Conservation (phyloP, 2,797 vertebrate species). For the Epinephelus awoara region DNA sequence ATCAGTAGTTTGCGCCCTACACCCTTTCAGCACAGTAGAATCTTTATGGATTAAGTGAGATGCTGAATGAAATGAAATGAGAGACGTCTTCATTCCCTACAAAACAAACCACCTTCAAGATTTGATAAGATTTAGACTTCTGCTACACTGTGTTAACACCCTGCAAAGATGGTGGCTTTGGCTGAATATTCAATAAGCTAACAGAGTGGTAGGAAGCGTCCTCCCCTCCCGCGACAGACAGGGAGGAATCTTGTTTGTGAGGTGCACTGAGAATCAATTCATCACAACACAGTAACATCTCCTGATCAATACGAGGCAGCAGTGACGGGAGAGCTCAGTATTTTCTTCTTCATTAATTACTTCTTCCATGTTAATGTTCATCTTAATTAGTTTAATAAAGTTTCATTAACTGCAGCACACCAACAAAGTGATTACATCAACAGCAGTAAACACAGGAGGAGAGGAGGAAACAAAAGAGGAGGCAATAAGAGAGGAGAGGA, state of each 20-base stretch:
- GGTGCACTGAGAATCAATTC: not conserved
- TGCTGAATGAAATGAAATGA: not conserved
- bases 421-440: not conserved
- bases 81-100: not conserved
- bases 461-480: not conserved
- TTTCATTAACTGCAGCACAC: conserved; percentile 40
- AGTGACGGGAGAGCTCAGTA: not conserved
- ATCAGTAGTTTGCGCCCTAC: not conserved
- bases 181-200: no score
- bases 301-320: conserved; percentile 3
- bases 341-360: conserved; percentile 16
- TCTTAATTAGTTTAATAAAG: conserved; percentile 50
- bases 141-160: no score
- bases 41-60: not conserved
- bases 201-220: no score
- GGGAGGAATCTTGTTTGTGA: not conserved
- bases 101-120: not conserved
- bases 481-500: not conserved
- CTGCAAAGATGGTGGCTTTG: no score
- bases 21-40: not conserved
- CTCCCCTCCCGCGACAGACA: no score
- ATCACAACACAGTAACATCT: not conserved
- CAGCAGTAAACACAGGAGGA: no score
- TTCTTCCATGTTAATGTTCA: conserved; percentile 18
- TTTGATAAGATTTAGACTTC: no score